Evolutionary conservation across 2,888 invertebrate species (phyloP), one percentile per base, ranked within the genome.

Genomic region (Rhagophthalmus giganteus): DNA sequence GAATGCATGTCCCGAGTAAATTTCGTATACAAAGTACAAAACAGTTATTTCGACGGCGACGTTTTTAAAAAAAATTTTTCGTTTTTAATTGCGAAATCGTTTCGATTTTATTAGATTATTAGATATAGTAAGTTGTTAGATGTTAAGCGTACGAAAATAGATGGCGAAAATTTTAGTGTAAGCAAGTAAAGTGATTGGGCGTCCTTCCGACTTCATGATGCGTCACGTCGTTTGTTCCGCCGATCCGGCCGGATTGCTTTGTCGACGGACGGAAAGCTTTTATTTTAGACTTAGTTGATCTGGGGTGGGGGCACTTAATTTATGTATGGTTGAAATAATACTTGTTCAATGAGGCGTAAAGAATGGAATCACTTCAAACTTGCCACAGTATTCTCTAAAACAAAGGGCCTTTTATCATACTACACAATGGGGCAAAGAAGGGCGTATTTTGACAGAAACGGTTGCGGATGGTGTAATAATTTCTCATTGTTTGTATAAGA

Each of bases 181-280:
- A 58, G 55, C 54, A 58, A 60, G 54, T 62, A 61, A 66, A 66
- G 65, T 65, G 67, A 67, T 67, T 65, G 66, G 64, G 60, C 61
- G 59, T 64, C 60, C 64, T 65, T 63, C 63, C 69, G 69, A 66
- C 64, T 70, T 71, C 69, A 70, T 71, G 70, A 69, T 65, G 67
- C 70, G 69, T 68, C 67, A 65, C 70, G 65, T 67, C 70, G 66
- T 69, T 70, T 69, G 67, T 69, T 69, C 67, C 62, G 64, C 62
- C 61, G 62, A 63, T 64, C 65, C 64, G 65, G 63, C 52, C 57
- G 60, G 57, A 57, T 58, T 58, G 61, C 62, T 60, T 60, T 64
- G 64, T 63, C 61, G 64, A 61, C 63, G 60, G 53, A 55, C 58
- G 59, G 46, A 33, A 53, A 55, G 60, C 59, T 60, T 63, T 63